Evolutionary conservation across 2,113 vertebrate species (phyloP), one percentile per base, ranked within the genome.

Genomic region (Hippocampus mohnikei): DNA sequence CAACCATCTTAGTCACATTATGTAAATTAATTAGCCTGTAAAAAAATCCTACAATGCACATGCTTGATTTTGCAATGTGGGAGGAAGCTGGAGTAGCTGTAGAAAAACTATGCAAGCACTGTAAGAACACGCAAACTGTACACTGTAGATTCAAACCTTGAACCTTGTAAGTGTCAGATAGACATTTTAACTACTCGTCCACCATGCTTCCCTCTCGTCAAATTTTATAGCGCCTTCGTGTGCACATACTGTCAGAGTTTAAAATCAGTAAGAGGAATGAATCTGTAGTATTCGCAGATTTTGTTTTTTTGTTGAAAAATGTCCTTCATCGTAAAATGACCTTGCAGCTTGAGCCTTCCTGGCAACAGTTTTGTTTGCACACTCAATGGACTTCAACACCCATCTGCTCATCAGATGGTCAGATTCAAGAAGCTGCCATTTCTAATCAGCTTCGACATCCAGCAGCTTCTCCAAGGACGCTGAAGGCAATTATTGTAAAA

Each of bases 401-500:
- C 33, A 21, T 77, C 67, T 63, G 73, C 71, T 81, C 73, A 79
- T 86, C 82, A 84, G 77, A 75, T 79, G 80, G 76, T 79, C 74
- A 78, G 62, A 81, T 79, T 81, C 78, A 83, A 67, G 72, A 75
- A 76, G 72, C 66, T 81, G 64, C 70, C 74, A 70, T 77, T 74
- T 85, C 74, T 78, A 84, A 90, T 89, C 86, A 82, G 73, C 71
- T n/a, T 37, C 46, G 71, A 80, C 55, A 67, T 73, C 79, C 79
- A 76, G 66, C 67, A 61, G 55, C 53, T 81, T 75, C 82, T 85
- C 84, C 74, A 86, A 84, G 88, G 80, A 87, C 85, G 85, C 73
- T 73, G 81, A 80, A 81, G 84, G 86, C 87, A 89, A 92, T 92
- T 90, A 87, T 85, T 84, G 63, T 84, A 86, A 84, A 91, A 91